Percentiles rank a stretch among this genome's conserved stretches.
Conservation (phyloP, 2,797 vertebrate genomes). For the Mareca penelope region DNA sequence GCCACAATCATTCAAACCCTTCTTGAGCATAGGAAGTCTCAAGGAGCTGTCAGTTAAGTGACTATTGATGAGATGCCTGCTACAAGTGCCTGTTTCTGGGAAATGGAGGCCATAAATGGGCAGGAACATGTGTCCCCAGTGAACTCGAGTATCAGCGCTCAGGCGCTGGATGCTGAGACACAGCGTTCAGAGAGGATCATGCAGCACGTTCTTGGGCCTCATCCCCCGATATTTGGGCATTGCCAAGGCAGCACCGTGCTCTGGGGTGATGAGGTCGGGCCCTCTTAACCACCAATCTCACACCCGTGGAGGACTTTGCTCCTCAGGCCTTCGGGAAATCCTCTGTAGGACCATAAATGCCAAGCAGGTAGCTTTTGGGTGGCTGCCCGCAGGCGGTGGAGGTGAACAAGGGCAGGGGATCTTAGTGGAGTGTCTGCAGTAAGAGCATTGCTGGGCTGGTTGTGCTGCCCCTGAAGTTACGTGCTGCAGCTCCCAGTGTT, state of each 20-base stretch:
- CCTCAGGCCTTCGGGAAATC: not conserved
- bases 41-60: constrained; percentile 50
- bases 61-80: constrained; percentile 50
- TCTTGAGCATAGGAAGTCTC: not conserved
- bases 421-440: not conserved
- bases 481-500: not conserved
- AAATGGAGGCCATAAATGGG: not conserved
- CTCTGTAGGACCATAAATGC: not conserved
- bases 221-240: fast-evolving
- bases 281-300: not conserved
- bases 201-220: not conserved
- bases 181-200: not conserved
- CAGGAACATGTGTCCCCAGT: not conserved
- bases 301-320: not conserved
- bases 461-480: not conserved
- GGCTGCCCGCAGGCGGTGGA: not conserved
- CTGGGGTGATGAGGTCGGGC: not conserved
- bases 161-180: not conserved
- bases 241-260: fast-evolving
- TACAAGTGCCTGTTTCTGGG: constrained; percentile 24
- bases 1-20: constrained; percentile 16
- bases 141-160: not conserved
- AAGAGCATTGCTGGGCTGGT: not conserved
- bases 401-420: not conserved
- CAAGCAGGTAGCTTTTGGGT: not conserved